phyloP scores from a whole-genome alignment of 2,888 invertebrate genomes.

The Drosophila meridiana region DNA sequence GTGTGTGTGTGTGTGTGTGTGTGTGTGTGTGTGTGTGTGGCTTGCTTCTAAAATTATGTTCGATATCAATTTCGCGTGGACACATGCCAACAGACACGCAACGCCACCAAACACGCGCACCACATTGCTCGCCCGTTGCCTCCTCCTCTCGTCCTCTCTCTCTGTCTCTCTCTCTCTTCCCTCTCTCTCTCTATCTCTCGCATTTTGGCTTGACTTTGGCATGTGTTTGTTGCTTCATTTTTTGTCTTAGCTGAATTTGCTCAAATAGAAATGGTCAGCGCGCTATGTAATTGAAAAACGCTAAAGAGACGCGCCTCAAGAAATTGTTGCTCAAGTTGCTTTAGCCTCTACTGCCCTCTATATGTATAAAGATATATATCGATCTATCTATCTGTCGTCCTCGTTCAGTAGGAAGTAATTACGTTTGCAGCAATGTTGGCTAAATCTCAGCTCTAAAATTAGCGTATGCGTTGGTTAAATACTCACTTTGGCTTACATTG shows the following conservation, averaged over 20 bases:
- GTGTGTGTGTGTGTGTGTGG: slow-evolving; percentile 40
- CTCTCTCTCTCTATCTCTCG: slow-evolving; percentile 17
- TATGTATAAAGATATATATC: neutral
- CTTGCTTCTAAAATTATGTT: slow-evolving; percentile 74
- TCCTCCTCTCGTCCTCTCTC: neutral
- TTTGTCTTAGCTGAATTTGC: slow-evolving; percentile 17
- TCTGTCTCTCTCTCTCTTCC: slow-evolving; percentile 12
- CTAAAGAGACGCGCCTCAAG: slow-evolving; percentile 3
- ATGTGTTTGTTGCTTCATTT: slow-evolving; percentile 16
- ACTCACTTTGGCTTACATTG: slow-evolving; percentile 51
- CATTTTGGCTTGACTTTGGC: slow-evolving; percentile 19
- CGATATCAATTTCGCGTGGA: slow-evolving; percentile 81
- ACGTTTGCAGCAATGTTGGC: slow-evolving; percentile 14
- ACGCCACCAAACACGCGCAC: slow-evolving; percentile 80
- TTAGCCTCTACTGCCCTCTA: slow-evolving; percentile 42
- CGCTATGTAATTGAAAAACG: slow-evolving; percentile 40
- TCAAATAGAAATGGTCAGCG: slow-evolving; percentile 38
- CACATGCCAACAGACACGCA: slow-evolving; percentile 80
- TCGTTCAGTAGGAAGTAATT: slow-evolving; percentile 51
- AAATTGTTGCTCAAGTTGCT: slow-evolving; percentile 10
- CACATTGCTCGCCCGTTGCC: slow-evolving; percentile 53
- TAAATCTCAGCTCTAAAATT: slow-evolving; percentile 41
- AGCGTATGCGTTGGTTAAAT: slow-evolving; percentile 60
- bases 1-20: slow-evolving; percentile 12
- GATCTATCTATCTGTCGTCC: neutral